Evolutionary conservation across 2,888 invertebrate species (phyloP).

Genomic region (Zeuzera pyrina): DNA sequence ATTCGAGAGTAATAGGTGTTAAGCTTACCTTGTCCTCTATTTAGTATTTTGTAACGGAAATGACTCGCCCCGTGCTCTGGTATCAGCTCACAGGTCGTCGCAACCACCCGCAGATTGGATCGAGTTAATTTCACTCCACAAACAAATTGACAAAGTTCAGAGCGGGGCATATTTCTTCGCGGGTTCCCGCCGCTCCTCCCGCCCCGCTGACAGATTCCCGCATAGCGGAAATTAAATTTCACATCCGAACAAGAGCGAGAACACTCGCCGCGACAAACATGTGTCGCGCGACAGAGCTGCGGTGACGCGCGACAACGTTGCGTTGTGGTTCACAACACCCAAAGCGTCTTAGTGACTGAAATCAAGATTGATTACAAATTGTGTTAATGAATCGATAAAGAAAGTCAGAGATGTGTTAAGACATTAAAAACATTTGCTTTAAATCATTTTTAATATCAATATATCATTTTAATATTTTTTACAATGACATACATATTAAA

Average conservation of each 20-base stretch:
- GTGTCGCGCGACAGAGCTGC: constrained; percentile 34
- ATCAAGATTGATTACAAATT: constrained; percentile 39
- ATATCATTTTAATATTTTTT: background rate
- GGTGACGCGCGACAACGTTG: no score
- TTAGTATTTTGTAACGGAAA: constrained; percentile 31
- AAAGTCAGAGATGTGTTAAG: background rate
- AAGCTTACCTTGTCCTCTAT: constrained; percentile 38
- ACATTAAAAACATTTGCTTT: background rate
- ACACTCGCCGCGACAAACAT: constrained; percentile 51
- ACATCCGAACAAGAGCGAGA: constrained; percentile 69
- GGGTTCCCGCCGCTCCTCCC: constrained; percentile 27
- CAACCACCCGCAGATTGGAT: constrained; percentile 65
- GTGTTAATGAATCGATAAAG: constrained; percentile 6
- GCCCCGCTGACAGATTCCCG: constrained; percentile 58
- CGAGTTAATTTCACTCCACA: constrained; percentile 73
- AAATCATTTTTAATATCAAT: background rate
- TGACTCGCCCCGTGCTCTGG: constrained; percentile 35
- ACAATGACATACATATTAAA: constrained; percentile 6
- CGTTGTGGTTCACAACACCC: constrained; percentile 16
- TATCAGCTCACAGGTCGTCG: constrained; percentile 53
- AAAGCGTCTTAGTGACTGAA: constrained; percentile 26
- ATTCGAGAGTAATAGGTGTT: constrained; percentile 33
- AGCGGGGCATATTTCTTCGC: constrained; percentile 71
- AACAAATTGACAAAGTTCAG: constrained; percentile 74
- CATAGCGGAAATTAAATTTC: constrained; percentile 72